Evolutionary conservation across 2,797 vertebrate species (phyloP).

Genomic region (Melopsittacus undulatus): DNA sequence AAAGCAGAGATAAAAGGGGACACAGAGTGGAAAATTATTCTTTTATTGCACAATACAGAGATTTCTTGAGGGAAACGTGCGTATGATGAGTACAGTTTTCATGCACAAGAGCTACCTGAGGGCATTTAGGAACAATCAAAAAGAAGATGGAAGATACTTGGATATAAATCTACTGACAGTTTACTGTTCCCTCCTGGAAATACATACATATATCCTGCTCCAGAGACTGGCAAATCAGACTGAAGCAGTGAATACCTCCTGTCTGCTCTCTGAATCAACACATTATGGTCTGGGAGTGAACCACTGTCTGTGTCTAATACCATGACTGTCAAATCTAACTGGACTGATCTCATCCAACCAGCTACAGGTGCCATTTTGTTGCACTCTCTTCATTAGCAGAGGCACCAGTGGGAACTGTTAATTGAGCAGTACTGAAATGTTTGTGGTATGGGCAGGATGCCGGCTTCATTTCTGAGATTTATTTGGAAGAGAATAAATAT

Average conservation of each 20-base stretch:
- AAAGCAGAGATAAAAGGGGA: constrained; percentile 66
- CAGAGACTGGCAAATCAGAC: background rate
- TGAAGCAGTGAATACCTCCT: background rate
- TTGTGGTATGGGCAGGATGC: background rate
- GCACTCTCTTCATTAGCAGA: background rate
- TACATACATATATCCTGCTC: background rate
- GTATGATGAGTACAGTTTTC: background rate
- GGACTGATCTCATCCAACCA: background rate
- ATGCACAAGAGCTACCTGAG: background rate
- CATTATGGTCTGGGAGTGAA: background rate
- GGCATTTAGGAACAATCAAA: background rate
- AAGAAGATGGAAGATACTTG: background rate
- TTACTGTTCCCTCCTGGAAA: background rate
- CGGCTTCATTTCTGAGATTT: background rate
- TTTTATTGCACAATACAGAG: background rate
- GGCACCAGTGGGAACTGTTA: background rate
- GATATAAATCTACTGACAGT: background rate
- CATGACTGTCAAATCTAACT: background rate
- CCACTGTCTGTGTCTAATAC: background rate
- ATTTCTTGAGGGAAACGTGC: background rate
- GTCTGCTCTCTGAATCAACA: background rate
- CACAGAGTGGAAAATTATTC: background rate
- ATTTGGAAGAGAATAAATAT: background rate
- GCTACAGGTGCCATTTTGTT: background rate
- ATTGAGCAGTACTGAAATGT: background rate